These are phyloP conservation scores for Hemicordylus capensis DNA, from an alignment of 2,113 vertebrate species.

Conservation along the genomic window DNA sequence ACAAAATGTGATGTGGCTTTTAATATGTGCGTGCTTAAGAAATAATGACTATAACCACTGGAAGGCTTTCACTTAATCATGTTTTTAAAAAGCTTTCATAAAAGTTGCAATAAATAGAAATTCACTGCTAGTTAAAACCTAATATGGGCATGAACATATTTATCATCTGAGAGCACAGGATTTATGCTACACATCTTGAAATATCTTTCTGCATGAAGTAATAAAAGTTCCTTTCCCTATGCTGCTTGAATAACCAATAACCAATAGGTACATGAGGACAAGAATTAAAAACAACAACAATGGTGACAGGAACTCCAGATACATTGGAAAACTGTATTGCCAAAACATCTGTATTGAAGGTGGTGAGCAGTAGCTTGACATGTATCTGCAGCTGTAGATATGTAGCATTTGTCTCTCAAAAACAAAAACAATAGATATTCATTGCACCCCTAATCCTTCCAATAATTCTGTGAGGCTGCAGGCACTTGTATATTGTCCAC, in stretches of 20 bases:
- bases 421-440: too few relatives aligned
- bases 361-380: too few relatives aligned
- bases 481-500: too few relatives aligned
- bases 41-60: slow-evolving; percentile 61
- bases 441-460: too few relatives aligned
- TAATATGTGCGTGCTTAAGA: slow-evolving; percentile 51
- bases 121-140: slow-evolving; percentile 74
- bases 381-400: too few relatives aligned
- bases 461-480: too few relatives aligned
- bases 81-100: slow-evolving; percentile 75
- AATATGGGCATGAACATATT: slow-evolving; percentile 63
- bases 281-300: slow-evolving; percentile 54
- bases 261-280: slow-evolving; percentile 43
- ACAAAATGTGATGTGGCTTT: slow-evolving; percentile 34
- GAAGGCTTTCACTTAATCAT: slow-evolving; percentile 65
- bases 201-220: slow-evolving; percentile 65
- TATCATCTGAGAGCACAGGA: slow-evolving; percentile 63
- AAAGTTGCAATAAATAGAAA: slow-evolving; percentile 74
- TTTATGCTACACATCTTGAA: slow-evolving; percentile 70
- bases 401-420: too few relatives aligned
- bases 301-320: slow-evolving; percentile 41
- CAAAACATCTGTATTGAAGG: not conserved
- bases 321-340: slow-evolving; percentile 63
- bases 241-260: slow-evolving; percentile 69
- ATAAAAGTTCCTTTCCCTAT: slow-evolving; percentile 63